Evolutionary conservation across 2,888 invertebrate genomes (phyloP).

Genomic region (Melanotus villosus): DNA sequence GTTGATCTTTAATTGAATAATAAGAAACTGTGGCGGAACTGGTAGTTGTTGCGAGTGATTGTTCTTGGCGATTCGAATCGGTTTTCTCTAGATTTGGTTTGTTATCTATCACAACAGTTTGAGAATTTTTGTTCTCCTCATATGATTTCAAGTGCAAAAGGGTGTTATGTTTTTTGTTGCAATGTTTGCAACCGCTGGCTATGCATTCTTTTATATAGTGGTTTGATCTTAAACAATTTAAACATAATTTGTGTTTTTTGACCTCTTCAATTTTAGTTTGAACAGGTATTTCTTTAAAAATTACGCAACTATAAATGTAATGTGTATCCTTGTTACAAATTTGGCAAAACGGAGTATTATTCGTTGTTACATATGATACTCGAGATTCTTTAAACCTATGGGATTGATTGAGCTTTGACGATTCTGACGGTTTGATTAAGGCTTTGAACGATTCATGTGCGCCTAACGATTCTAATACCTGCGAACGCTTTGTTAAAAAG

Average conservation of each 20-base stretch:
- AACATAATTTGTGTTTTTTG: conserved; percentile 35
- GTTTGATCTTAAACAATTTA: conserved; percentile 39
- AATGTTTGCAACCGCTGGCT: no score
- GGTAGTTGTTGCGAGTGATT: no score
- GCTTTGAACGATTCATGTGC: neutral
- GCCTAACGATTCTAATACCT: conserved; percentile 10
- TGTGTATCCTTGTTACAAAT: conserved; percentile 12
- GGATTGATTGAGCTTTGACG: neutral
- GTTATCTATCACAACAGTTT: no score
- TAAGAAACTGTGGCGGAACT: no score
- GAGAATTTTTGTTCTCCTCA: no score
- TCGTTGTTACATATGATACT: neutral
- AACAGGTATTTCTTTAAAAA: conserved; percentile 19
- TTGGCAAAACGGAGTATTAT: neutral
- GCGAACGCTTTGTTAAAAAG: conserved; percentile 18
- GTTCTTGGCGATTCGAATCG: no score
- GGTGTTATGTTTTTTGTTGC: no score
- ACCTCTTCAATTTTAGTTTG: conserved; percentile 21
- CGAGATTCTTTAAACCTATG: neutral
- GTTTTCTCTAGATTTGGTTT: no score
- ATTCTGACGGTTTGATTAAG: neutral
- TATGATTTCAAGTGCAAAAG: no score
- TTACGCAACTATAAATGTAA: conserved; percentile 18
- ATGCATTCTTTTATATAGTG: no score
- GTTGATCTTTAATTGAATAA: no score